Conservation (phyloP, 2,797 vertebrate genomes). For the Scyliorhinus canicula region DNA sequence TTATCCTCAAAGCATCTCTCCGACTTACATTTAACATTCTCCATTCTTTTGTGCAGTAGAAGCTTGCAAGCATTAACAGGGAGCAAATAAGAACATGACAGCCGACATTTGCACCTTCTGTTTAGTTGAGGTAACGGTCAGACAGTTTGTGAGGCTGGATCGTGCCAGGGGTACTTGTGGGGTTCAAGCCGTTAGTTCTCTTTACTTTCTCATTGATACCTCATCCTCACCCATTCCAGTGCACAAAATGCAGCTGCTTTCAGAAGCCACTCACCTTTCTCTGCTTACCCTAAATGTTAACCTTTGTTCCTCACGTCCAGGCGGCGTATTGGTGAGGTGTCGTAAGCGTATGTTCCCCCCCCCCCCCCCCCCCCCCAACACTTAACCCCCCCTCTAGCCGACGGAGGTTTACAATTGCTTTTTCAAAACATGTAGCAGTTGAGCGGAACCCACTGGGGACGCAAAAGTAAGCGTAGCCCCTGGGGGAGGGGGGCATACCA, state of each 20-base stretch:
- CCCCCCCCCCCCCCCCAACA: too few relatives aligned
- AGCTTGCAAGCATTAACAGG: neutral
- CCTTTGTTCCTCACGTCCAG: neutral
- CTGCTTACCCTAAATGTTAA: neutral
- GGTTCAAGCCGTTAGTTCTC: neutral
- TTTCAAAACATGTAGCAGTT: too few relatives aligned
- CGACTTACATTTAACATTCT: neutral
- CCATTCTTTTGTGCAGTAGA: neutral
- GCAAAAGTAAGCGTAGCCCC: too few relatives aligned
- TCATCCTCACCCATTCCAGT: neutral
- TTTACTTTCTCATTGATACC: neutral
- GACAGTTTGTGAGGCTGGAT: neutral
- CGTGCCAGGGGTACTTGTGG: too few relatives aligned
- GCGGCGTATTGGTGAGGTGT: too few relatives aligned
- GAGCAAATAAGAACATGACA: neutral
- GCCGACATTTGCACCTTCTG: neutral
- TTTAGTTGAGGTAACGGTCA: neutral
- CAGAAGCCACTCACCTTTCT: neutral
- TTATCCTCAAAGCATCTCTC: neutral
- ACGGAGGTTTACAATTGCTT: too few relatives aligned
- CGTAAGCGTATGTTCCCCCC: too few relatives aligned
- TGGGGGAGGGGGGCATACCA: too few relatives aligned
- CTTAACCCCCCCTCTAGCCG: too few relatives aligned
- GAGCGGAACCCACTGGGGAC: too few relatives aligned
- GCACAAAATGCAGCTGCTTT: neutral